A percentile compares a stretch with the other conserved stretches of the same genome.
phyloP scores from a whole-genome alignment of 2,888 invertebrate species.

The Clivina fossor region DNA sequence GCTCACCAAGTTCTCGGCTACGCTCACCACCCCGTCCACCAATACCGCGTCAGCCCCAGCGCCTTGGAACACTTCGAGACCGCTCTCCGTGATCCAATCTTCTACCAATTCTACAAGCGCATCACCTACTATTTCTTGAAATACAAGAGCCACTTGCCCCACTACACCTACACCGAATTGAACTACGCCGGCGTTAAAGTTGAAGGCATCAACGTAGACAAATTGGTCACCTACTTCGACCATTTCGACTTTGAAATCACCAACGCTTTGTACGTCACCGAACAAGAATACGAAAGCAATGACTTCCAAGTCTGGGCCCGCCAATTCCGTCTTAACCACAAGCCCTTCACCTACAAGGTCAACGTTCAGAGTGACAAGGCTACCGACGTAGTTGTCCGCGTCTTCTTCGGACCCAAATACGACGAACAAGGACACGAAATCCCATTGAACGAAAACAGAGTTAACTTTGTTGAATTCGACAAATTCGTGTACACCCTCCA shows the following conservation, averaged over 20 bases:
- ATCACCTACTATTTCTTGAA: slow-evolving; percentile 60
- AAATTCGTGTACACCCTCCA: slow-evolving; percentile 61
- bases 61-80: slow-evolving; percentile 67
- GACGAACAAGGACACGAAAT: slow-evolving; percentile 59
- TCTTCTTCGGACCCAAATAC: slow-evolving; percentile 72
- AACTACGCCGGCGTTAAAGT: slow-evolving; percentile 63
- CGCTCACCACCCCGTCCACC: slow-evolving; percentile 45
- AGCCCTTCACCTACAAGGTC: slow-evolving; percentile 64
- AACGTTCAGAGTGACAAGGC: slow-evolving; percentile 62
- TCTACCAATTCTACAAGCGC: slow-evolving; percentile 67
- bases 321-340: slow-evolving; percentile 71
- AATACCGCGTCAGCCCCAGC: slow-evolving; percentile 60
- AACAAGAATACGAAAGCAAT: slow-evolving; percentile 54
- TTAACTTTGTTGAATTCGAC: slow-evolving; percentile 65
- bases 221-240: slow-evolving; percentile 70
- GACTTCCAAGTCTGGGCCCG: slow-evolving; percentile 59
- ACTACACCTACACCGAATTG: slow-evolving; percentile 65
- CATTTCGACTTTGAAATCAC: slow-evolving; percentile 64
- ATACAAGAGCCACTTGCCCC: slow-evolving; percentile 61
- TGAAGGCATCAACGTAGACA: slow-evolving; percentile 64
- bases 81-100: slow-evolving; percentile 67
- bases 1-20: slow-evolving; percentile 63
- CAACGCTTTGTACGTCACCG: slow-evolving; percentile 54
- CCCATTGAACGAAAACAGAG: slow-evolving; percentile 58
- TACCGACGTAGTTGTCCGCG: slow-evolving; percentile 61